Evolutionary conservation across 2,797 vertebrate genomes (phyloP).

Genomic region (Sebastes vulpes): DNA sequence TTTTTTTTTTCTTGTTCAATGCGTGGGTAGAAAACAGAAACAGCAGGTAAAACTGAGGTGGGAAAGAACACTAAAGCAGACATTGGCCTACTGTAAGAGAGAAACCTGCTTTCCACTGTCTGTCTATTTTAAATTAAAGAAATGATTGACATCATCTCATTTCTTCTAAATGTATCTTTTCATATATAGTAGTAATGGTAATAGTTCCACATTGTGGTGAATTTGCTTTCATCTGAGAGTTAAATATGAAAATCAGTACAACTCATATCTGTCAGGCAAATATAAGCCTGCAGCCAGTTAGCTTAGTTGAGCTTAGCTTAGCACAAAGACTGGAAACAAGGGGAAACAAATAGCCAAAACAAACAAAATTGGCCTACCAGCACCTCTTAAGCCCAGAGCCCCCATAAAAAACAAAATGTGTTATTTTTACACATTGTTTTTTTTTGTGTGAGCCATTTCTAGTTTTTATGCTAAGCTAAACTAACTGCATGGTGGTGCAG

Average conservation of each 20-base stretch:
- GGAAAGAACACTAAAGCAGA: constrained; percentile 45
- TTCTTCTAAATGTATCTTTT: not conserved
- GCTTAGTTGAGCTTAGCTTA: not conserved
- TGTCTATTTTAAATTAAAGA: not conserved
- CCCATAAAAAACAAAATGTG: not conserved
- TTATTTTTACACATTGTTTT: not conserved
- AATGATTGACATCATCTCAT: not conserved
- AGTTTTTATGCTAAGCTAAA: no score
- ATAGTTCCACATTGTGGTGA: not conserved
- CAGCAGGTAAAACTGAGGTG: constrained; percentile 58
- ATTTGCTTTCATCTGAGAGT: not conserved
- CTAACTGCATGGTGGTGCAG: no score
- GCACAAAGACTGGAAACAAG: no score
- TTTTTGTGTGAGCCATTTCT: no score
- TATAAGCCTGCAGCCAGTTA: not conserved
- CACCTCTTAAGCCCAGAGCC: not conserved
- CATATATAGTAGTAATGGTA: not conserved
- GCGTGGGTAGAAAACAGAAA: constrained; percentile 66
- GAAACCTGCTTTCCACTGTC: constrained; percentile 36
- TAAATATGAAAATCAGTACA: not conserved
- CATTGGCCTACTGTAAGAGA: constrained; percentile 4
- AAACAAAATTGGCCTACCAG: not conserved
- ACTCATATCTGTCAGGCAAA: not conserved
- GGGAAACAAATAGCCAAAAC: not conserved
- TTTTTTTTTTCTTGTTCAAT: constrained; percentile 45